Conservation (phyloP, 2,113 vertebrate genomes). For the Rhodinocichla rosea region DNA sequence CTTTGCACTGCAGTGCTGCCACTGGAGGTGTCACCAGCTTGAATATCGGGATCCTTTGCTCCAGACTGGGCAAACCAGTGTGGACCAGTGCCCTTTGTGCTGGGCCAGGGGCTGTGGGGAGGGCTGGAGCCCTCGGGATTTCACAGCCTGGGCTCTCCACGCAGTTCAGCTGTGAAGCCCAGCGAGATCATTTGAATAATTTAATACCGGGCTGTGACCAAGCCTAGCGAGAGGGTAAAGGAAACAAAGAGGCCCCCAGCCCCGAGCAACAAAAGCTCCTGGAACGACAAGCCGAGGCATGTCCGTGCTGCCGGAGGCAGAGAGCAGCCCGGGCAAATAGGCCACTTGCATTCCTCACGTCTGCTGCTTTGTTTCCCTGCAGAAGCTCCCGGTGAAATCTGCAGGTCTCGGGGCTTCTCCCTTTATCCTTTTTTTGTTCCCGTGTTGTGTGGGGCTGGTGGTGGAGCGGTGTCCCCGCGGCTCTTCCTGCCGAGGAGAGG, state of each 20-base stretch:
- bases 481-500: neutral
- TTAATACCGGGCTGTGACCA: constrained; percentile 51
- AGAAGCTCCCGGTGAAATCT: constrained; percentile 11
- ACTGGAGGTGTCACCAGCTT: neutral
- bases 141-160: neutral
- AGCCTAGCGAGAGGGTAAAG: constrained; percentile 48
- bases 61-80: neutral
- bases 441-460: neutral
- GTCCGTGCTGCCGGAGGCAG: constrained; percentile 30
- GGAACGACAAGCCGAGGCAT: constrained; percentile 43
- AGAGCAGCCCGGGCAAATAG: constrained; percentile 28
- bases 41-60: neutral
- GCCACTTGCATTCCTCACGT: constrained; percentile 49
- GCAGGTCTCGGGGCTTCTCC: constrained; percentile 25
- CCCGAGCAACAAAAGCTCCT: constrained; percentile 54
- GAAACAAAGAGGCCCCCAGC: constrained; percentile 61
- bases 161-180: constrained; percentile 1
- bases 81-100: neutral
- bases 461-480: neutral
- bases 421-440: neutral
- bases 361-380: constrained; percentile 56
- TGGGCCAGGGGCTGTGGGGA: fast-evolving
- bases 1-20: neutral
- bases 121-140: neutral
- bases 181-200: constrained; percentile 40